Evolutionary conservation across 2,113 vertebrate species (phyloP).

Genomic region (Brevimyrus niger): DNA sequence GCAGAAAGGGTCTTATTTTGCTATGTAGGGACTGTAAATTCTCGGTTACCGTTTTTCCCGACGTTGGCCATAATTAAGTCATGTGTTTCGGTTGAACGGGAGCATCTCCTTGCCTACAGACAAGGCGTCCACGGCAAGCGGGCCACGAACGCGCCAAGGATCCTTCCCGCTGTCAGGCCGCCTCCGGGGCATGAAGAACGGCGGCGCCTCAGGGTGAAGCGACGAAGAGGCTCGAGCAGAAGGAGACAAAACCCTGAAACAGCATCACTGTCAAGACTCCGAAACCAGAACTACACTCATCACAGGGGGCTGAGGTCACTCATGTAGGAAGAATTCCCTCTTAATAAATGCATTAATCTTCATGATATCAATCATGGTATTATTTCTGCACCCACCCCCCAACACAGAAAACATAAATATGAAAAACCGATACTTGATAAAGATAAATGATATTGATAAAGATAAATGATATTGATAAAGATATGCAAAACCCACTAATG

Average conservation of each 20-base stretch:
- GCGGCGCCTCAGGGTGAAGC: not conserved
- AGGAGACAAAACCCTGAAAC: not conserved
- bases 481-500: not conserved
- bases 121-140: not conserved
- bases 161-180: not conserved
- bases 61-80: not conserved
- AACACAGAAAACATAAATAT: not conserved
- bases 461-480: not conserved
- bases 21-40: not conserved
- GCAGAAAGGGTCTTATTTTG: not conserved
- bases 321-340: not conserved
- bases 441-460: not conserved
- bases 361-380: not conserved
- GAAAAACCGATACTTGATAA: not conserved
- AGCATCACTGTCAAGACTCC: not conserved
- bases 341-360: not conserved
- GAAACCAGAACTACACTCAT: not conserved
- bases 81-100: not conserved
- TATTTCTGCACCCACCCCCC: not conserved
- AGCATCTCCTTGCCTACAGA: not conserved
- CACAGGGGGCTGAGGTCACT: not conserved
- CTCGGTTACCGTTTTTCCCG: not conserved
- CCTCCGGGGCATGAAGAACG: not conserved
- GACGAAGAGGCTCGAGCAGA: too few species aligned
- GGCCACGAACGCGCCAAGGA: not conserved